phyloP scores from a whole-genome alignment of 2,888 invertebrate genomes.

The Drosophila seclusa region DNA sequence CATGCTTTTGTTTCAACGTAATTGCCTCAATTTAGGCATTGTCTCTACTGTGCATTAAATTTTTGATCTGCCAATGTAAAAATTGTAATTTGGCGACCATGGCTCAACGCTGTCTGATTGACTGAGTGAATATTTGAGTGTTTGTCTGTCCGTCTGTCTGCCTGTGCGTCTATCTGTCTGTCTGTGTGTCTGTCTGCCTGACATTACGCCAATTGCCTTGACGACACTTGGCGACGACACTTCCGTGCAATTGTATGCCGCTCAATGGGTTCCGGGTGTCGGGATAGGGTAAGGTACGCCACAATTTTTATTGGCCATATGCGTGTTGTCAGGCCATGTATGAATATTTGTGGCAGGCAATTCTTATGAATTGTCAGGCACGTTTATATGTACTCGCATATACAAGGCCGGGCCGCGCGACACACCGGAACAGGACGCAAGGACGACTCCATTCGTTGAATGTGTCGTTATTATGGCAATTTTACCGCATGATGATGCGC shows the following conservation, averaged over 20 bases:
- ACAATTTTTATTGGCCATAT: conserved; percentile 76
- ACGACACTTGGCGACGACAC: conserved; percentile 79
- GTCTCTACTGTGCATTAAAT: conserved; percentile 31
- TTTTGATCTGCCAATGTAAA: conserved; percentile 43
- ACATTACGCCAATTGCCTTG: conserved; percentile 76
- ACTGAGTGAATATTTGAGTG: conserved; percentile 53
- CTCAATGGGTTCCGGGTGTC: conserved; percentile 67
- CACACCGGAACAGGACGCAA: conserved; percentile 70
- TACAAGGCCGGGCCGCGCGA: conserved; percentile 23
- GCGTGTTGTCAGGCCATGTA: conserved; percentile 78
- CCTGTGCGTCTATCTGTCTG: conserved; percentile 2
- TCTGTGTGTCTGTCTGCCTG: conserved; percentile 33
- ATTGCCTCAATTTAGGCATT: conserved; percentile 13
- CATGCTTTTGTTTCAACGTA: conserved; percentile 40
- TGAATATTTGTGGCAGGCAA: conserved; percentile 81
- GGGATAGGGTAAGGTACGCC: conserved; percentile 19
- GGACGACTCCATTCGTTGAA: conserved; percentile 71
- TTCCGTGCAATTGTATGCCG: conserved; percentile 78
- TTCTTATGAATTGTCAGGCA: conserved; percentile 80
- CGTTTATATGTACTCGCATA: conserved; percentile 26
- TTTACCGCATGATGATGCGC: conserved; percentile 79
- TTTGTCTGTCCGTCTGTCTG: conserved; percentile 23
- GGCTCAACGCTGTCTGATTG: conserved; percentile 24
- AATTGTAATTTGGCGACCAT: conserved; percentile 38
- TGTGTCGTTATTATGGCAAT: conserved; percentile 79